These are phyloP conservation scores for Ochotona curzoniae DNA, from an alignment of 2,113 vertebrate species.

Conservation along the genomic window DNA sequence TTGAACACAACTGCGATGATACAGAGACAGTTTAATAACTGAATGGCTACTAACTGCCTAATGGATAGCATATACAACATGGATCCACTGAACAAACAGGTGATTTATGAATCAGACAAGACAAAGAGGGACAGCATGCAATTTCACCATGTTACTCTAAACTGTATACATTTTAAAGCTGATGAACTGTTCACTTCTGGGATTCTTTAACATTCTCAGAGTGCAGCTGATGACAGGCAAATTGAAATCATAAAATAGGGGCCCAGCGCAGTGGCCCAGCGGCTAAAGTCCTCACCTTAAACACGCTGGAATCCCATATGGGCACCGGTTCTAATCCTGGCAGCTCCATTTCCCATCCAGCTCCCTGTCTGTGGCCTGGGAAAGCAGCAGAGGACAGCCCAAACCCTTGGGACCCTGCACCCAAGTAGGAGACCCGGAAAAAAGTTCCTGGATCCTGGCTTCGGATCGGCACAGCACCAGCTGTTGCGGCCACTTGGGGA, in stretches of 20 bases:
- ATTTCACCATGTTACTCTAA: background rate
- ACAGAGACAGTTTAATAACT: background rate
- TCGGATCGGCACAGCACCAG: too few species aligned
- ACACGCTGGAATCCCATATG: too few species aligned
- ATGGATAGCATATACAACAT: background rate
- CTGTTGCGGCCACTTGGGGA: too few species aligned
- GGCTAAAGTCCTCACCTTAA: too few species aligned
- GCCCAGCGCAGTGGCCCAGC: too few species aligned
- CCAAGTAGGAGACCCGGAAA: too few species aligned
- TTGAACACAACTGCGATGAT: background rate
- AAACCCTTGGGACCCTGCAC: too few species aligned
- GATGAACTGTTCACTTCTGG: background rate
- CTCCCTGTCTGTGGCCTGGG: too few species aligned
- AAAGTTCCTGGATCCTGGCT: too few species aligned
- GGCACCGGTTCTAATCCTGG: too few species aligned
- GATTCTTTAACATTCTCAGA: background rate
- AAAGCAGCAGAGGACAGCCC: too few species aligned
- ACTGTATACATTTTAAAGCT: background rate
- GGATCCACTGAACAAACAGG: background rate
- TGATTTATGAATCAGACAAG: background rate
- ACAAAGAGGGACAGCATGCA: background rate
- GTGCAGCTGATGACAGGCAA: background rate
- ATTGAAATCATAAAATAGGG: background rate
- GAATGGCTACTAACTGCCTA: background rate
- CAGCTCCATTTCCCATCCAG: too few species aligned